A percentile compares a stretch with the other conserved stretches of the same genome.
Evolutionary conservation across 2,113 vertebrate genomes (phyloP).

Genomic region (Uropsilus gracilis): DNA sequence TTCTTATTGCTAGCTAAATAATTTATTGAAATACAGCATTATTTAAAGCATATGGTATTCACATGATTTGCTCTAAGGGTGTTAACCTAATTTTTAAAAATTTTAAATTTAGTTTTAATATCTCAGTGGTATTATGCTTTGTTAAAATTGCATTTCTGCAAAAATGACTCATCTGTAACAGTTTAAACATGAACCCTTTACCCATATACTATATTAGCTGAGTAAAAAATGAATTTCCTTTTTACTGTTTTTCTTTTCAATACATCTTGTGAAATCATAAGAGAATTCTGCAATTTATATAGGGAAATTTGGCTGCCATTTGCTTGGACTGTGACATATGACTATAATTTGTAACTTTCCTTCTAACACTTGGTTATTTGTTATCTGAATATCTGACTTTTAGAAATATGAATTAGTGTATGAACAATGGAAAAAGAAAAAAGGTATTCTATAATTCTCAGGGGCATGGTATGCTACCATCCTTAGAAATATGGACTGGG

Average conservation of each 20-base stretch:
- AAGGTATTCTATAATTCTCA: slow-evolving; percentile 58
- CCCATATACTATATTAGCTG: slow-evolving; percentile 71
- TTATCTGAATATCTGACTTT: slow-evolving; percentile 75
- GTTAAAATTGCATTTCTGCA: slow-evolving; percentile 75
- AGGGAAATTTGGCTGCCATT: slow-evolving; percentile 75
- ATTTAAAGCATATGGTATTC: slow-evolving; percentile 68
- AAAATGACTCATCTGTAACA: slow-evolving; percentile 78
- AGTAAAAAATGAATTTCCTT: slow-evolving; percentile 78
- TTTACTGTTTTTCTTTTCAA: slow-evolving; percentile 80
- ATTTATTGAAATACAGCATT: slow-evolving; percentile 52
- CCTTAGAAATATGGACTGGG: slow-evolving; percentile 63
- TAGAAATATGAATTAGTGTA: slow-evolving; percentile 69
- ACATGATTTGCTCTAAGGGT: slow-evolving; percentile 64
- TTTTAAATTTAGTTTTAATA: slow-evolving; percentile 75
- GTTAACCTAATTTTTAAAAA: slow-evolving; percentile 73
- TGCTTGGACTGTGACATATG: slow-evolving; percentile 79
- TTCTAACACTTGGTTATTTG: slow-evolving; percentile 73
- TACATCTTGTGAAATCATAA: slow-evolving; percentile 77
- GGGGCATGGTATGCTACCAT: background rate
- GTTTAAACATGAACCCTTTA: slow-evolving; percentile 74
- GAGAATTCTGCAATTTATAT: slow-evolving; percentile 79
- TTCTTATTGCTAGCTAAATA: slow-evolving; percentile 52
- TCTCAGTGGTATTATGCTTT: slow-evolving; percentile 73
- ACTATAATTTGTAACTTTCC: slow-evolving; percentile 79
- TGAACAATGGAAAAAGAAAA: slow-evolving; percentile 30